Base-by-base conservation (phyloP, 2,888 invertebrate species). In the Trichacis sp. region DNA sequence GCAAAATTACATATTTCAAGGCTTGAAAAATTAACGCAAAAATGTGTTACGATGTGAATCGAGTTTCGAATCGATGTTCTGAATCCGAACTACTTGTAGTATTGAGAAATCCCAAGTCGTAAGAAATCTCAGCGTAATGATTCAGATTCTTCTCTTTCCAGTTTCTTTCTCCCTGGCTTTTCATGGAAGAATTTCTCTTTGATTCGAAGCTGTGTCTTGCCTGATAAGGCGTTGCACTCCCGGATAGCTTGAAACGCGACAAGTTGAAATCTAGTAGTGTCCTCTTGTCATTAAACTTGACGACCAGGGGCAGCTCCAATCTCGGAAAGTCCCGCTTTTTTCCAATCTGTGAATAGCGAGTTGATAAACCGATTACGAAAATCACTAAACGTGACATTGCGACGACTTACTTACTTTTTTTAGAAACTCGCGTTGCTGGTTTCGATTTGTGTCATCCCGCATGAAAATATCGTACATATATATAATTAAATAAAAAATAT, bases 281-380 rank as follows among this genome's bases (percentile, higher is more conserved):
- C 61, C 68, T 68, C 62, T 62, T 67, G 68, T 52, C 56, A 64
- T 58, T 67, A 71, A 69, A 70, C 64, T 63, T 57, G 64, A 62
- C 64, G 55, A 40, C 46, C 42, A 50, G 63, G 62, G 59, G 57
- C 42, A 50, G 56, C 43, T 62, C 54, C 58, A 62, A 53, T 59
- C 60, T 50, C 63, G 67, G 60, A 64, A 68, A 64, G 46, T 19
- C 12, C 51, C n/a, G 33, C 20, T 64, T 54, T 60, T 59, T 64
- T 52, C 47, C n/a, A n/a, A n/a, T 33, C 49, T 24, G 42, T 33
- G 40, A 43, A 48, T 36, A 14, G 40, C 40, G 4, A 40, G 15
- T 15, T 40, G 40, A 40, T 40, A 15, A 15, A 40, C 46, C 42
- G 15, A 48, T 42, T 48, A 40, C 30, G 33, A 38, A 45, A 38